A percentile compares a stretch with the other conserved stretches of the same genome.
These are phyloP conservation scores for Cnemophilus loriae DNA, from an alignment of 2,113 vertebrate species.

Conservation along the genomic window DNA sequence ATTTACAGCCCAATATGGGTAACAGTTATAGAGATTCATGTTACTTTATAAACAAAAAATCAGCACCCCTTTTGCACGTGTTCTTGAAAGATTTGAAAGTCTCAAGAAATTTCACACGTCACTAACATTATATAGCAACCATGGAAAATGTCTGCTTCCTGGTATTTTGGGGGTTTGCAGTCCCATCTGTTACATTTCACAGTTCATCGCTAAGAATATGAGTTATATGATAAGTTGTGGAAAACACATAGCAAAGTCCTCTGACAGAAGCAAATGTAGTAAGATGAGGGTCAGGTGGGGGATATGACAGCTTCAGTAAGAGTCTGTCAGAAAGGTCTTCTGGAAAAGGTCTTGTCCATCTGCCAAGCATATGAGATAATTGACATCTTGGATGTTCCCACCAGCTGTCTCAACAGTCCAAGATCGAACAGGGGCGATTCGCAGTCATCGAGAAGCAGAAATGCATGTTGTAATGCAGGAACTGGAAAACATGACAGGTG, in stretches of 20 bases:
- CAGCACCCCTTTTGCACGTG: conserved; percentile 8
- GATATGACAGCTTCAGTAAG: conserved; percentile 40
- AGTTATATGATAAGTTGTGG: conserved; percentile 53
- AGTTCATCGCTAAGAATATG: conserved; percentile 56
- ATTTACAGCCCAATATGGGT: neutral
- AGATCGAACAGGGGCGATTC: neutral
- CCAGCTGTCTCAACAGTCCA: conserved; percentile 41
- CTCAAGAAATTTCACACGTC: conserved; percentile 50
- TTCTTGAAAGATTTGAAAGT: conserved; percentile 41
- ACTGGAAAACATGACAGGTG: conserved; percentile 42
- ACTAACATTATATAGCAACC: conserved; percentile 51
- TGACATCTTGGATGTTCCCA: conserved; percentile 33
- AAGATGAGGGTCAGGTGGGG: conserved; percentile 5
- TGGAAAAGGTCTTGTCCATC: conserved; percentile 47
- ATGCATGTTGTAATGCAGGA: neutral
- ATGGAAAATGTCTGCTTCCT: conserved; percentile 59
- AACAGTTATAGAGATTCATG: neutral
- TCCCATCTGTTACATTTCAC: conserved; percentile 68
- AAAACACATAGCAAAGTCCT: conserved; percentile 42
- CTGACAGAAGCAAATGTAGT: conserved; percentile 49
- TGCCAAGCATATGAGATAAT: conserved; percentile 40
- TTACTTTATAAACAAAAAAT: conserved; percentile 32
- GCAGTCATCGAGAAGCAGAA: neutral
- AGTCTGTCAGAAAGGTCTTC: conserved; percentile 47
- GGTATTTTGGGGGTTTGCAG: conserved; percentile 33